Base-by-base conservation (phyloP, 2,797 vertebrate species). In the Gobionotothen gibberifrons region DNA sequence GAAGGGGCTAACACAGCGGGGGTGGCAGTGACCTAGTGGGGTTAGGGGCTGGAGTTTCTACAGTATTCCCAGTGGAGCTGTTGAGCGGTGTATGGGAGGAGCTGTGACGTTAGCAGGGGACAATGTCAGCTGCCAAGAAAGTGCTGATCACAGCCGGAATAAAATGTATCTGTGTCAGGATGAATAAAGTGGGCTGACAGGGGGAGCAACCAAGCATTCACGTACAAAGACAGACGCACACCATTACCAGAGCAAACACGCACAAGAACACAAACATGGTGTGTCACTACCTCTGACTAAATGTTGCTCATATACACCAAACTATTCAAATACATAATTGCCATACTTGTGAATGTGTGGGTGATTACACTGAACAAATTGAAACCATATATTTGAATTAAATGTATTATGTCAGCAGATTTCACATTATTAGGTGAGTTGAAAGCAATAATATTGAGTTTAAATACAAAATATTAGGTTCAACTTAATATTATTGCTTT, bases 51-150 rank as follows among this genome's bases (percentile, higher is more conserved):
- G 68, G 49, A 55, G 62, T 79, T 61, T 82, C 81, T 40, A 19
- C 17, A 81, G 43, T 76, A 79, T 84, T 85, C 87, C 81, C 84
- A 44, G 54, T 26, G 63, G 84, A 72, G 63, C 74, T 77, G 68
- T 79, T 78, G 69, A 74, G 72, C 47, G 3, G 17, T 46, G 48
- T 53, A 72, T 65, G 65, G 52, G 74, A 85, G 73, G 83, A 83
- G 76, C 59, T 79, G 79, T 84, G 84, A 87, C 54, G 74, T 82
- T 64, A 54, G 68, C 42, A 58, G 51, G 68, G 76, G 76, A 89
- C 90, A 83, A 78, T 79, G 87, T 91, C 87, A 90, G 83, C 84
- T 90, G 86, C 80, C 85, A 85, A 81, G 73, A 79, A 90, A 89
- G 69, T 87, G 90, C 89, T 91, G 90, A 92, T 82, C 56, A 8